Conservation (phyloP, 2,888 invertebrate species). For the Drosophila merina region DNA sequence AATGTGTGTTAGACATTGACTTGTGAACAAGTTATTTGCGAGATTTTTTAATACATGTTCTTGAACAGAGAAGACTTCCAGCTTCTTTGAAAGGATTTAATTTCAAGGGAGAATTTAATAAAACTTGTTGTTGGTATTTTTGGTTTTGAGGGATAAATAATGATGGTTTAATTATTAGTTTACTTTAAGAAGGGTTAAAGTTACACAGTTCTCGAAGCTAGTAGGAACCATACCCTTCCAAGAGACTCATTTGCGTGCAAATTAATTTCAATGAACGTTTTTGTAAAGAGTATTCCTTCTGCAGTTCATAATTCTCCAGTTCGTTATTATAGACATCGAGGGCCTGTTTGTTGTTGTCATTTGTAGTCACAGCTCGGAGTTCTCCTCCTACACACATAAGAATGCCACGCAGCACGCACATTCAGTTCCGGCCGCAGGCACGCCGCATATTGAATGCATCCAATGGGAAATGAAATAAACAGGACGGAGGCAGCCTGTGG, state of each 20-base stretch:
- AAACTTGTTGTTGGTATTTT: not conserved
- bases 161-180: too few species aligned
- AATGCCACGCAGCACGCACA: slow-evolving; percentile 9
- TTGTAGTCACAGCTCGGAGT: slow-evolving; percentile 30
- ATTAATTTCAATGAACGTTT: too few species aligned
- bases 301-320: not conserved
- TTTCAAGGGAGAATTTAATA: not conserved
- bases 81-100: slow-evolving; percentile 17
- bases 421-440: slow-evolving; percentile 19
- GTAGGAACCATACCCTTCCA: too few species aligned
- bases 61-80: not conserved
- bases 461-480: slow-evolving; percentile 30
- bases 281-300: slow-evolving; percentile 5
- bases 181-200: too few species aligned
- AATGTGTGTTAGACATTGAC: slow-evolving; percentile 39
- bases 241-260: too few species aligned
- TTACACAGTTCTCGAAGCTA: too few species aligned
- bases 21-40: slow-evolving; percentile 18
- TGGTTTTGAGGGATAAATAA: too few species aligned
- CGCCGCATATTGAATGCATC: slow-evolving; percentile 17
- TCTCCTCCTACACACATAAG: slow-evolving; percentile 3
- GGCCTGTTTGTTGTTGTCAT: slow-evolving; percentile 26
- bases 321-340: slow-evolving; percentile 7
- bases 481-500: not conserved
- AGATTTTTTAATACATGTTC: slow-evolving; percentile 16